A percentile compares a stretch with the other conserved stretches of the same genome.
phyloP scores from a whole-genome alignment of 1,140 invertebrate species.

The Alviniconcha marisindica region DNA sequence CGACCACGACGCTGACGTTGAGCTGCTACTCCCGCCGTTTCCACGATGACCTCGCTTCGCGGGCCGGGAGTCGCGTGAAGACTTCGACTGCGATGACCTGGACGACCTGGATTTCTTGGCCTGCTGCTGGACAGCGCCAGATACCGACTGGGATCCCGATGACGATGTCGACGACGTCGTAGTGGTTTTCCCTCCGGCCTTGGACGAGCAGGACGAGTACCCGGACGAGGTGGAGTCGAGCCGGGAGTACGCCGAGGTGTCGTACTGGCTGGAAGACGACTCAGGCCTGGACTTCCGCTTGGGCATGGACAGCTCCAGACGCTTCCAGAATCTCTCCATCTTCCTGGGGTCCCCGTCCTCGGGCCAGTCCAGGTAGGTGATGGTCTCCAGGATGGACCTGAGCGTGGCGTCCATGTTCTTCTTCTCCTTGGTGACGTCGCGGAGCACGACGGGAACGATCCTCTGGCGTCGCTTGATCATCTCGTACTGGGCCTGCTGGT shows the following conservation, averaged over 20 bases:
- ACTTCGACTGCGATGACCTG: background rate
- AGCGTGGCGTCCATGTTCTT: conserved; percentile 63
- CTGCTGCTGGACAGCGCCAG: background rate
- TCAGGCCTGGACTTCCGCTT: conserved; percentile 53
- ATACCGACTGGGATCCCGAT: background rate
- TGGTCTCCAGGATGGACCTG: conserved; percentile 63
- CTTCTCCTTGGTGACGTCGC: conserved; percentile 57
- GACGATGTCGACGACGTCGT: background rate
- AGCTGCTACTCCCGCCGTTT: background rate
- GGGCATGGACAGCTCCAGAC: conserved; percentile 65
- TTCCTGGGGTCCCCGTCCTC: conserved; percentile 54
- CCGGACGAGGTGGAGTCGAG: conserved; percentile 7
- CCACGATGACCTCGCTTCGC: no score
- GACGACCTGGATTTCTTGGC: background rate
- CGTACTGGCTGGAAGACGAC: background rate
- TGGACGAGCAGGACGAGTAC: background rate
- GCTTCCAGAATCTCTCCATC: conserved; percentile 64
- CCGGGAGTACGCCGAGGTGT: background rate
- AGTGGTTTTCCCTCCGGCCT: background rate
- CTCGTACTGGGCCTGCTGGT: conserved; percentile 71
- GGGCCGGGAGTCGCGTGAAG: background rate
- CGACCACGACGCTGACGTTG: background rate
- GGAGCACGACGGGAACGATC: conserved; percentile 69
- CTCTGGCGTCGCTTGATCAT: conserved; percentile 70
- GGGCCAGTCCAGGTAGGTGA: conserved; percentile 70